Evolutionary conservation across 2,797 vertebrate species (phyloP).

Genomic region (Karalla daura): DNA sequence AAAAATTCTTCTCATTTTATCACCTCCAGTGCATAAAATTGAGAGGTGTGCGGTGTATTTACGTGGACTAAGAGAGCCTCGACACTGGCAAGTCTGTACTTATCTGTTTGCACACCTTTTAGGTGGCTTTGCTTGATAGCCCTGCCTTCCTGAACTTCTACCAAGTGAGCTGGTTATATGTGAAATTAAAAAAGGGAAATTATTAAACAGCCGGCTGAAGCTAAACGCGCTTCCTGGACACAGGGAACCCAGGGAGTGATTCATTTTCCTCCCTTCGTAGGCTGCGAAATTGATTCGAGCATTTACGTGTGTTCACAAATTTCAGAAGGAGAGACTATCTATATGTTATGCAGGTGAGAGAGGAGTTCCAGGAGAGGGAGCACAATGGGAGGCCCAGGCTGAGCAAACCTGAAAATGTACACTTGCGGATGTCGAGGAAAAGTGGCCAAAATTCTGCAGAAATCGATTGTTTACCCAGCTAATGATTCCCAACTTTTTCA

Average conservation of each 20-base stretch:
- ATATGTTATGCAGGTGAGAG: conserved; percentile 25
- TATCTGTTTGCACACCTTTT: conserved; percentile 78
- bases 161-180: conserved; percentile 79
- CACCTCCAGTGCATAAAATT: conserved; percentile 71
- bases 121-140: conserved; percentile 57
- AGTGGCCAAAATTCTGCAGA: neutral
- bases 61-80: conserved; percentile 54
- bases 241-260: conserved; percentile 29
- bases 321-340: conserved; percentile 27
- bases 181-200: conserved; percentile 75
- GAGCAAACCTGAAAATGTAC: neutral
- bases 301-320: conserved; percentile 37
- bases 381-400: neutral
- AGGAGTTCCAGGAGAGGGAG: conserved; percentile 18
- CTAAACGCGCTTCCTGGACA: conserved; percentile 62
- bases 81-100: conserved; percentile 60
- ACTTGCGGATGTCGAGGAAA: neutral
- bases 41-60: conserved; percentile 68
- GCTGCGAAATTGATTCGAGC: conserved; percentile 50
- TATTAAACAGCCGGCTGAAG: conserved; percentile 70
- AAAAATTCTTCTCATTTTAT: conserved; percentile 60
- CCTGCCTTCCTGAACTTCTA: conserved; percentile 50
- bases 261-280: conserved; percentile 47
- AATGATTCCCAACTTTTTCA: neutral
- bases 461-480: neutral